Conservation (phyloP, 2,797 vertebrate species). For the Scolopax bukidnonensis region DNA sequence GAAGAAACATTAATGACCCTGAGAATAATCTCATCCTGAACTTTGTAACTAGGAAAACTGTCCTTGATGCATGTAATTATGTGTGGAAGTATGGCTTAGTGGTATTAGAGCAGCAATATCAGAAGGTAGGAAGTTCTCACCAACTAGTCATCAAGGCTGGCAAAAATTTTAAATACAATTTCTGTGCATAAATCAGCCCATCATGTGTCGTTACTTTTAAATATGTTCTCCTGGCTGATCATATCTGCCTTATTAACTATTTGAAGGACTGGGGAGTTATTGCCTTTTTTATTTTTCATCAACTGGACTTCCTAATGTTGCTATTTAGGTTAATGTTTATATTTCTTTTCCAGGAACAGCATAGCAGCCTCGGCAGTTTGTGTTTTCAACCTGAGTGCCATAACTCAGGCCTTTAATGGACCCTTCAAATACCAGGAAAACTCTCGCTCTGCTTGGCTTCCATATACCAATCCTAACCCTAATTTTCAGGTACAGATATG, state of each 20-base stretch:
- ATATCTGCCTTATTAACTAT: background rate
- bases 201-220: background rate
- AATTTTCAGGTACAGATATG: slow-evolving; percentile 90
- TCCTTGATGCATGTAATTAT: background rate
- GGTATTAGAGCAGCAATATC: background rate
- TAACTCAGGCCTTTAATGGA: slow-evolving; percentile 92
- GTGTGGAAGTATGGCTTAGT: background rate
- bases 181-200: background rate
- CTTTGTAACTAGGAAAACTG: background rate
- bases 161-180: background rate
- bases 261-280: background rate
- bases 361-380: slow-evolving; percentile 96
- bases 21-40: background rate
- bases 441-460: slow-evolving; percentile 95
- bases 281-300: background rate
- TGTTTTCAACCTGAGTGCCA: slow-evolving; percentile 95
- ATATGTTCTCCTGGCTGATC: background rate
- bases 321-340: background rate
- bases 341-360: slow-evolving; percentile 87
- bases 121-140: background rate
- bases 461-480: slow-evolving; percentile 95
- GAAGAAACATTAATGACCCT: background rate
- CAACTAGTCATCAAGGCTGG: background rate
- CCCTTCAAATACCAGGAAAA: slow-evolving; percentile 99
- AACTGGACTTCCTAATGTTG: background rate